Evolutionary conservation across 2,888 invertebrate genomes (phyloP), one percentile per base, ranked within the genome.

Genomic region (Euproctis similis): DNA sequence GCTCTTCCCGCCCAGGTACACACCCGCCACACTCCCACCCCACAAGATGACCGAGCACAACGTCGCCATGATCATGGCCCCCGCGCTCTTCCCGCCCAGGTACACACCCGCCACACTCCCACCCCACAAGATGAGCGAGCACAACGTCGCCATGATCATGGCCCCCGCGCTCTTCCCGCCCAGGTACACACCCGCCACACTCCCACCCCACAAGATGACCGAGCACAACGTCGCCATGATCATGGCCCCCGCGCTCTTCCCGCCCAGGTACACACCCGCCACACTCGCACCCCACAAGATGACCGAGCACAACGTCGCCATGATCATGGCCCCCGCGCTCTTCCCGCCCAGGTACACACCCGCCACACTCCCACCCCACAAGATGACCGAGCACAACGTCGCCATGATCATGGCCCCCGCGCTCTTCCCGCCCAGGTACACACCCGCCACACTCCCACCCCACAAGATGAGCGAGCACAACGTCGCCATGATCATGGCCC

Each of bases 321-420:
- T 93, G 34, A 89, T 94, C 50, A 89, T n/a, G n/a, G n/a, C n/a
- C n/a, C n/a, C 91, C 39, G 72, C 97, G 43, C 74, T 97, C 46
- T 86, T 87, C n/a, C 94, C 96, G 53, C 88, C 95, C 43, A 87
- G 89, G 28, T 86, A 89, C 53, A 89, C 97, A n/a, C 28, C 89
- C 91, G 2, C 88, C 89, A 24, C 86, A 90, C 50, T 87, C 90
- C 51, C 81, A 87, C 46, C 77, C 86, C 46, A 97, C 76, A 92
- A 95, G 78, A 97, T 97, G 97, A 92, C 90, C 50, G 87, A 93
- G 38, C 94, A 94, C 66, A 97, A 96, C 67, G 95, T 97, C 19
- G 93, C 96, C 16, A 96, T 96, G 90, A 96, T 97, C 51, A 93
- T 96, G 46, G 96, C 96, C 8, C 97, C 97, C n/a, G n/a, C n/a